phyloP scores from a whole-genome alignment of 2,113 vertebrate species.

The Cryptotis parvus region DNA sequence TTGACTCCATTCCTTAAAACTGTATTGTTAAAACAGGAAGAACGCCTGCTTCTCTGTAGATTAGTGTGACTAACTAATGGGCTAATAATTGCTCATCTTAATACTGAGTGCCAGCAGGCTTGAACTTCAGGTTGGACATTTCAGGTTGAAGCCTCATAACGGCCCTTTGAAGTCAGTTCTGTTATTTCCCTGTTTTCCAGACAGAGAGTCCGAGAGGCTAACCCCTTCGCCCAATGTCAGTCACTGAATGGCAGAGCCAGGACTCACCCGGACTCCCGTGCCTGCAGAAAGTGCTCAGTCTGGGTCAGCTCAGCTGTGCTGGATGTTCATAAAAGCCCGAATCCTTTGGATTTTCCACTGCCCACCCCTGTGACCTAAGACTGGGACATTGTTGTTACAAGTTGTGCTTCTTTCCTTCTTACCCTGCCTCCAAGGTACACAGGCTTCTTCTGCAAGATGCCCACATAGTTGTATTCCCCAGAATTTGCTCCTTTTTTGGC shows the following conservation, averaged over 20 bases:
- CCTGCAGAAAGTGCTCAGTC: background rate
- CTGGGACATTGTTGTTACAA: background rate
- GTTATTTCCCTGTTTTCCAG: background rate
- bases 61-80: background rate
- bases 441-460: slow-evolving; percentile 12
- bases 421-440: background rate
- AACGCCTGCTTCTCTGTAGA: background rate
- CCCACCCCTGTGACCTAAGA: background rate
- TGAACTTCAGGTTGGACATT: slow-evolving; percentile 1
- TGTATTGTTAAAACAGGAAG: slow-evolving; percentile 29
- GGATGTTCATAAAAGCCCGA: background rate
- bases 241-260: background rate
- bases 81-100: slow-evolving; percentile 14
- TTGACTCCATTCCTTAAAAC: slow-evolving; percentile 16
- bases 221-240: background rate
- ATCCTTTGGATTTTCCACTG: background rate
- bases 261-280: background rate
- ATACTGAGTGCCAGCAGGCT: background rate
- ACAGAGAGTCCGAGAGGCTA: slow-evolving; percentile 13
- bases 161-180: background rate
- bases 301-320: background rate
- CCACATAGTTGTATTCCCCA: background rate
- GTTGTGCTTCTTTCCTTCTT: background rate
- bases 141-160: background rate
- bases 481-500: slow-evolving; percentile 21